These are phyloP conservation scores for Anoplopoma fimbria DNA, from an alignment of 2,113 vertebrate genomes.

Conservation along the genomic window DNA sequence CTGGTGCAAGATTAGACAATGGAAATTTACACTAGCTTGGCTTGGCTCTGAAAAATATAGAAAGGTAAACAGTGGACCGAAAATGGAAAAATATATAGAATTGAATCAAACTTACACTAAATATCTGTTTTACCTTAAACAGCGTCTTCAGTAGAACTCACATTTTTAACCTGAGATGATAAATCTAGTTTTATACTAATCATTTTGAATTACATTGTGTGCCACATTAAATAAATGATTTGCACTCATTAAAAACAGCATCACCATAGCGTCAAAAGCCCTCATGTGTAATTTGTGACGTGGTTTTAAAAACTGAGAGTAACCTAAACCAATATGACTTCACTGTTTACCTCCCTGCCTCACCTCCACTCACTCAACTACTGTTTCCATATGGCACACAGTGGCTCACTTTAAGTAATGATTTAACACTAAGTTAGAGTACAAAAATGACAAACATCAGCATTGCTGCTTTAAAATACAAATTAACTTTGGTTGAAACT, in stretches of 20 bases:
- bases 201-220: neutral
- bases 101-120: neutral
- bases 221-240: neutral
- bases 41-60: neutral
- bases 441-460: constrained; percentile 16
- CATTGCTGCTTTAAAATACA: constrained; percentile 4
- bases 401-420: constrained; percentile 27
- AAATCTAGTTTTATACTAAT: neutral
- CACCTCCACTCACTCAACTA: constrained; percentile 51
- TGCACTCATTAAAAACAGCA: neutral
- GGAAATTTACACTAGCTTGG: neutral
- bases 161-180: neutral
- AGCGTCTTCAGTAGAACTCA: neutral
- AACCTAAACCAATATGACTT: constrained; percentile 41
- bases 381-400: constrained; percentile 75
- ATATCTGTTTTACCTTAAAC: neutral
- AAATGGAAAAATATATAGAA: neutral
- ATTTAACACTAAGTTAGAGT: constrained; percentile 22
- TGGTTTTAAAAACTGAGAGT: constrained; percentile 28
- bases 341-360: constrained; percentile 62
- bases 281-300: neutral
- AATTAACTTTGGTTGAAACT: neutral
- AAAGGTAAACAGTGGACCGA: neutral
- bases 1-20: neutral
- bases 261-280: neutral